These are phyloP conservation scores for Epinotia nisella DNA, from an alignment of 2,888 invertebrate genomes.

Conservation along the genomic window DNA sequence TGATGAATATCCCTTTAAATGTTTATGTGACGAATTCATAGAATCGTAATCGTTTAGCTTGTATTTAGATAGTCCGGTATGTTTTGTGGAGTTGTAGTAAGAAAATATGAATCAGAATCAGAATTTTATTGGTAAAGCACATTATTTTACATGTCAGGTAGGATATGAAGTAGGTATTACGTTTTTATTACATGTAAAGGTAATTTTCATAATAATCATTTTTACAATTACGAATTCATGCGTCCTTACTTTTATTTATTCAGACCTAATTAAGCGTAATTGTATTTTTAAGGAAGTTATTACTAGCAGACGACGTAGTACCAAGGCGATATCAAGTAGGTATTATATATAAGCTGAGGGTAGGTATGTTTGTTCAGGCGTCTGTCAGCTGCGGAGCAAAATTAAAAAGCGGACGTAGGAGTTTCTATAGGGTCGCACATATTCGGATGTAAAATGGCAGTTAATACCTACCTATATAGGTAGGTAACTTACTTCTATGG, in stretches of 20 bases:
- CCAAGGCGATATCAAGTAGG: constrained; percentile 41
- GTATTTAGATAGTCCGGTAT: too few species aligned
- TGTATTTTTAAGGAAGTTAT: neutral
- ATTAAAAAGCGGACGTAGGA: constrained; percentile 74
- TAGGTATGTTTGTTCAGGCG: constrained; percentile 75
- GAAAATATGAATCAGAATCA: too few species aligned
- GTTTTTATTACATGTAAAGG: too few species aligned
- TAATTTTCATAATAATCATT: too few species aligned
- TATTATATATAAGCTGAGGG: constrained; percentile 44
- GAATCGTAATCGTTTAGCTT: too few species aligned
- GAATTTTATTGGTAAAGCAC: too few species aligned
- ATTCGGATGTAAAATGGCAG: neutral
- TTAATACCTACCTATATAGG: too few species aligned
- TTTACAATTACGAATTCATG: neutral
- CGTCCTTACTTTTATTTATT: neutral
- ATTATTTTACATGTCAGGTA: too few species aligned
- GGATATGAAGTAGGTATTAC: too few species aligned
- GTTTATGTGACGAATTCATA: too few species aligned
- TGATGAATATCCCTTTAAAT: too few species aligned
- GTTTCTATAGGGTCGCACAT: constrained; percentile 60
- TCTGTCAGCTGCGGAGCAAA: constrained; percentile 77
- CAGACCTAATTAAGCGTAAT: neutral
- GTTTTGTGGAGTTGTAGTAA: too few species aligned
- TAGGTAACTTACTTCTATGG: neutral
- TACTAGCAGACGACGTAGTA: neutral